Percentiles rank a stretch among this genome's conserved stretches.
phyloP scores from a whole-genome alignment of 2,797 vertebrate species.

The Columba guinea region DNA sequence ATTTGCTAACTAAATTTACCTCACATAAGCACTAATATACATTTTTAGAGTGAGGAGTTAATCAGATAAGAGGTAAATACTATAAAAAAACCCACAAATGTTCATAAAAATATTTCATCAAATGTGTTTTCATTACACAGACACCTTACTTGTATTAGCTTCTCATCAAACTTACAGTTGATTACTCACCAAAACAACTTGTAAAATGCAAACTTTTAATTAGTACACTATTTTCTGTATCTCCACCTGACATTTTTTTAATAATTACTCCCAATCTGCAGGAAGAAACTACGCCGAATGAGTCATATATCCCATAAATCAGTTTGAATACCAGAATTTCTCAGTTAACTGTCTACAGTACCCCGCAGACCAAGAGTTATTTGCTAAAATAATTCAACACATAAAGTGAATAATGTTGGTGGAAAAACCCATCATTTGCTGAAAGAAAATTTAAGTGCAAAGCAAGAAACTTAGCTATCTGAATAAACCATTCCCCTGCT shows the following conservation, averaged over 20 bases:
- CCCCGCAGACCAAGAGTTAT: slow-evolving; percentile 44
- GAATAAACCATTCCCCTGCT: slow-evolving; percentile 8
- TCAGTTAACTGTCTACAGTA: slow-evolving; percentile 22
- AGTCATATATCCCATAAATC: slow-evolving; percentile 32
- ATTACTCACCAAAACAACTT: slow-evolving; percentile 4
- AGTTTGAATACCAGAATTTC: slow-evolving; percentile 33
- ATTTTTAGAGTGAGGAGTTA: background rate
- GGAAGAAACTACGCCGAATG: background rate
- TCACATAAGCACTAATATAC: background rate
- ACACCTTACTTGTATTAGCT: background rate
- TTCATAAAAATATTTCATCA: background rate
- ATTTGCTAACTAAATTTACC: background rate
- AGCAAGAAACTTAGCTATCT: background rate
- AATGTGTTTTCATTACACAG: background rate
- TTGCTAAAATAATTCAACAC: slow-evolving; percentile 47
- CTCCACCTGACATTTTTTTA: background rate
- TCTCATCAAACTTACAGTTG: background rate
- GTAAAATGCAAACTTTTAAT: slow-evolving; percentile 43
- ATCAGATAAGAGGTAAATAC: background rate
- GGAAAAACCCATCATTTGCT: background rate
- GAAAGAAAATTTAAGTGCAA: slow-evolving; percentile 19
- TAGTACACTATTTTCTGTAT: slow-evolving; percentile 8
- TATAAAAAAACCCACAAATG: background rate
- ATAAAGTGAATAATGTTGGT: slow-evolving; percentile 18
- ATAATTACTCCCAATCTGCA: slow-evolving; percentile 5